These are phyloP conservation scores for Platichthys flesus DNA, from an alignment of 2,113 vertebrate genomes.

Conservation along the genomic window DNA sequence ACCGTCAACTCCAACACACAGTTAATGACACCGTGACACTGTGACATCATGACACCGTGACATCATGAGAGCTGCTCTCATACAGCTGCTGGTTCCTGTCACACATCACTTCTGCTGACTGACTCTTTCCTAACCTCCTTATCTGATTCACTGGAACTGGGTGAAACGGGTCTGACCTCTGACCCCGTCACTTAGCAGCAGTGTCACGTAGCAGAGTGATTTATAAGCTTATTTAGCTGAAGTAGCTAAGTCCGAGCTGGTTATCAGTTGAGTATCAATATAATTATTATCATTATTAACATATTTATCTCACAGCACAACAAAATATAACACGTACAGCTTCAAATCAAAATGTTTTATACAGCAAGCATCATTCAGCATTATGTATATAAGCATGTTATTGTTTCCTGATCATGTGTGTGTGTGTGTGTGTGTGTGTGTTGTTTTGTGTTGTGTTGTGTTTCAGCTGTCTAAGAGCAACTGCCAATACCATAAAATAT, in stretches of 20 bases:
- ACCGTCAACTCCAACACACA: neutral
- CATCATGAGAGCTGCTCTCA: no score
- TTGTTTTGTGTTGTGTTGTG: neutral
- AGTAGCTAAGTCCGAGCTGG: no score
- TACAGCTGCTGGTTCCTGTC: neutral
- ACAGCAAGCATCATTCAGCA: no score
- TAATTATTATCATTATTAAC: no score
- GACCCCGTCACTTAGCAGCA: neutral
- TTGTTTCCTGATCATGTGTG: neutral
- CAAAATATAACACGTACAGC: no score
- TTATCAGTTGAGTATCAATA: no score
- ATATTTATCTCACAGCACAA: no score
- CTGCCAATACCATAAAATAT: conserved; percentile 95
- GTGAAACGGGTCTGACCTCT: no score
- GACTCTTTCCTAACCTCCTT: neutral
- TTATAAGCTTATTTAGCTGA: neutral
- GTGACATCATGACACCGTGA: neutral
- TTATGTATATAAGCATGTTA: neutral
- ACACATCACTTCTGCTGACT: neutral
- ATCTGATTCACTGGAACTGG: neutral
- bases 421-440: conserved; percentile 27
- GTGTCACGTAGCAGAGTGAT: no score
- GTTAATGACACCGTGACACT: no score
- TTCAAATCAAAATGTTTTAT: no score
- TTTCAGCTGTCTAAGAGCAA: conserved; percentile 91